Conservation (phyloP, 2,113 vertebrate genomes). For the Anolis carolinensis region DNA sequence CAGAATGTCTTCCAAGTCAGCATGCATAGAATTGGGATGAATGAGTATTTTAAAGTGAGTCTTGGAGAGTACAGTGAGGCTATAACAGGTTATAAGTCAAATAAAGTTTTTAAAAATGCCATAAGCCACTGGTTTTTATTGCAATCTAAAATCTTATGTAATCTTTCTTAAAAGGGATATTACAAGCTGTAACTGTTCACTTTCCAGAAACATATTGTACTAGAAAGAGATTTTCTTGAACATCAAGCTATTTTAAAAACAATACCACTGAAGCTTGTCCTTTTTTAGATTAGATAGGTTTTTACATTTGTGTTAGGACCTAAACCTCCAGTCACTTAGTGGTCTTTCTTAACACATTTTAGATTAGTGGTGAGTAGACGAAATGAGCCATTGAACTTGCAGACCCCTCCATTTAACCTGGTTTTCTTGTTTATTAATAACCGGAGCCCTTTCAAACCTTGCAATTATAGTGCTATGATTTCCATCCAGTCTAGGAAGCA, state of each 20-base stretch:
- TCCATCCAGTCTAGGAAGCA: too few species aligned
- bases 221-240: neutral
- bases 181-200: neutral
- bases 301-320: neutral
- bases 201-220: neutral
- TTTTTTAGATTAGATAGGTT: neutral
- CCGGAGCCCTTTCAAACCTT: too few species aligned
- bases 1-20: neutral
- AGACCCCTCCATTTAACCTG: neutral
- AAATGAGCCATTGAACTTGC: constrained; percentile 8
- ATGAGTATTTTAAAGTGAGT: neutral
- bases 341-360: neutral
- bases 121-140: neutral
- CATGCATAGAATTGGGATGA: neutral
- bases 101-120: neutral
- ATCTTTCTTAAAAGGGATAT: neutral
- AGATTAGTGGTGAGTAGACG: neutral
- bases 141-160: neutral
- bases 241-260: neutral
- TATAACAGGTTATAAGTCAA: neutral
- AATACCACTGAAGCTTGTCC: neutral
- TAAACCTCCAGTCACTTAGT: neutral
- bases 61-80: neutral
- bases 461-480: too few species aligned
- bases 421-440: neutral